These are phyloP conservation scores for Cromileptes altivelis DNA, from an alignment of 2,113 vertebrate species.

Conservation along the genomic window DNA sequence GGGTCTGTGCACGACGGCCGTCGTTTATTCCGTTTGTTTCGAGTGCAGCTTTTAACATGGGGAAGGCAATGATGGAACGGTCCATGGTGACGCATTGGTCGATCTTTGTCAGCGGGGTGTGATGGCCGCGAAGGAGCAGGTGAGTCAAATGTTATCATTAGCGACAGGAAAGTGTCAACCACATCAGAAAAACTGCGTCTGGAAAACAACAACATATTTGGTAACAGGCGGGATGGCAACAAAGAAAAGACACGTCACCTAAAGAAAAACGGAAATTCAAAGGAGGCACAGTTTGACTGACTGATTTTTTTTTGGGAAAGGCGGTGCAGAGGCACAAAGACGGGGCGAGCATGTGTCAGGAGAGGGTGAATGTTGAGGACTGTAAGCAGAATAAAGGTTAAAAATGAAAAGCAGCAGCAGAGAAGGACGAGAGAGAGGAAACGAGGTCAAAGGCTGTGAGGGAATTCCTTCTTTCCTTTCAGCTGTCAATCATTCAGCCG, in stretches of 20 bases:
- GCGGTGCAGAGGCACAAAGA: background rate
- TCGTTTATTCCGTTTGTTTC: background rate
- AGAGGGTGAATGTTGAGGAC: too few species aligned
- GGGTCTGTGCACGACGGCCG: background rate
- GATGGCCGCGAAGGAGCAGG: background rate
- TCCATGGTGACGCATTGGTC: background rate
- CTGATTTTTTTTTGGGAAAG: background rate
- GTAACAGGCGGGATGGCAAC: too few species aligned
- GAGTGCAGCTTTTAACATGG: background rate
- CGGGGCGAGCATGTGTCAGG: too few species aligned
- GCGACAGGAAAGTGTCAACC: background rate
- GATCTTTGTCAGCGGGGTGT: background rate
- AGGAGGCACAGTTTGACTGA: background rate
- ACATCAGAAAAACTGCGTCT: background rate
- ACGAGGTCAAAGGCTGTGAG: constrained; percentile 80
- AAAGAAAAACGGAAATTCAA: background rate
- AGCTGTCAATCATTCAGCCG: constrained; percentile 78
- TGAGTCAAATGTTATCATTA: background rate
- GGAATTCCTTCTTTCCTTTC: constrained; percentile 82
- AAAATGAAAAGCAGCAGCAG: constrained; percentile 34
- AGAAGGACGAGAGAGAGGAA: constrained; percentile 61
- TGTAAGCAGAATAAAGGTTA: too few species aligned
- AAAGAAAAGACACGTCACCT: background rate
- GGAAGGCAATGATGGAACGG: background rate
- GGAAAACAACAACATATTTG: too few species aligned